Percentiles rank a stretch among this genome's conserved stretches.
Evolutionary conservation across 2,113 vertebrate genomes (phyloP).

Genomic region (Pipa parva): DNA sequence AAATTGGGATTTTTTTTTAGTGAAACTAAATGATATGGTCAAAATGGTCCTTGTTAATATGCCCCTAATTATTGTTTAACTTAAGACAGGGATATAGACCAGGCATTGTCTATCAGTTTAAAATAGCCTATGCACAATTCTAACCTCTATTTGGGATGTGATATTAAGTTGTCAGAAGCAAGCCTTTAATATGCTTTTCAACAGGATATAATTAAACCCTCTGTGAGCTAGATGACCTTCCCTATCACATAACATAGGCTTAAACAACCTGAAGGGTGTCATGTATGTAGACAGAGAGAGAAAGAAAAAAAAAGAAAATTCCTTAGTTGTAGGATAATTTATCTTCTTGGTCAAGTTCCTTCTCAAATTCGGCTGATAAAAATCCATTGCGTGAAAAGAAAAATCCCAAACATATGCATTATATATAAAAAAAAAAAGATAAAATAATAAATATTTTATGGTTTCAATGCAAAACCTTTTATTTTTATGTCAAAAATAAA

Average conservation of each 20-base stretch:
- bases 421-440: no score
- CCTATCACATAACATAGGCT: conserved; percentile 16
- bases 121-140: neutral
- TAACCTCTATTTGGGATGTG: conserved; percentile 6
- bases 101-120: conserved; percentile 2
- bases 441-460: no score
- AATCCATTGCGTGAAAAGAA: neutral
- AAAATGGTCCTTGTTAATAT: no score
- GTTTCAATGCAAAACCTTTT: no score
- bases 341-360: neutral
- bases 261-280: neutral
- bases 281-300: neutral
- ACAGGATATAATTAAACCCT: conserved; percentile 33
- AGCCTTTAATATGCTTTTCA: conserved; percentile 26
- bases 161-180: conserved; percentile 37
- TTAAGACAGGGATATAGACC: conserved; percentile 2
- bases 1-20: no score
- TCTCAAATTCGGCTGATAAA: neutral
- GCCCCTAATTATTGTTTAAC: conserved; percentile 10
- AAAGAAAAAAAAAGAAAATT: neutral
- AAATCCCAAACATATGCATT: neutral
- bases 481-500: no score
- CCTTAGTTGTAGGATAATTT: neutral
- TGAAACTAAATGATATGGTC: no score
- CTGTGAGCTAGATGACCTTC: conserved; percentile 1